Evolutionary conservation across 2,888 invertebrate genomes (phyloP).

Genomic region (Crocallis elinguaria): DNA sequence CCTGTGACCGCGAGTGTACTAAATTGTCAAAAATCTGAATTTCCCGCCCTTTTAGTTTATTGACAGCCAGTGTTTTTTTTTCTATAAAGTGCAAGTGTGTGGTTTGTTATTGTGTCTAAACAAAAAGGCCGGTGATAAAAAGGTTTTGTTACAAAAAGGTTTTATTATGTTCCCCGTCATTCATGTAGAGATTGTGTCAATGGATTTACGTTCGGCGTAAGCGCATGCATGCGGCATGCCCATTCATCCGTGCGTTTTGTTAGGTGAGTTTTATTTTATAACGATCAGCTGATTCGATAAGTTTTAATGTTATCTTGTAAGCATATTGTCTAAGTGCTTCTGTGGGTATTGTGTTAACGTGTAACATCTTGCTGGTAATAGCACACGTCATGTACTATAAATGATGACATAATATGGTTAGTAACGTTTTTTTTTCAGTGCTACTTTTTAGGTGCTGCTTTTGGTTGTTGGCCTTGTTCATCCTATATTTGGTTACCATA

Average conservation of each 20-base stretch:
- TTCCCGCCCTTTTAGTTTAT: constrained; percentile 25
- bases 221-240: constrained; percentile 54
- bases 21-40: constrained; percentile 47
- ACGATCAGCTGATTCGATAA: constrained; percentile 54
- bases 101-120: constrained; percentile 32
- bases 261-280: constrained; percentile 60
- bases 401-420: background rate
- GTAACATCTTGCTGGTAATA: constrained; percentile 10
- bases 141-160: constrained; percentile 42
- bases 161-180: constrained; percentile 42
- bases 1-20: constrained; percentile 47
- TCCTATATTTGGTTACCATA: background rate
- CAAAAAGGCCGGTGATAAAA: constrained; percentile 29
- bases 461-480: background rate
- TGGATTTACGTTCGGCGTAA: constrained; percentile 64
- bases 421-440: background rate
- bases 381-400: constrained; percentile 1
- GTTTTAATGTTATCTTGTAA: constrained; percentile 2
- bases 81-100: constrained; percentile 36
- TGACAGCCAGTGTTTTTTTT: constrained; percentile 31
- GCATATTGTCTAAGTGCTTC: background rate
- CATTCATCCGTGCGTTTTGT: constrained; percentile 64
- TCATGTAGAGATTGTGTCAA: constrained; percentile 75
- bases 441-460: background rate
- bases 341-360: background rate